Evolutionary conservation across 1,140 invertebrate genomes (phyloP).

Genomic region (Heliconius himera): DNA sequence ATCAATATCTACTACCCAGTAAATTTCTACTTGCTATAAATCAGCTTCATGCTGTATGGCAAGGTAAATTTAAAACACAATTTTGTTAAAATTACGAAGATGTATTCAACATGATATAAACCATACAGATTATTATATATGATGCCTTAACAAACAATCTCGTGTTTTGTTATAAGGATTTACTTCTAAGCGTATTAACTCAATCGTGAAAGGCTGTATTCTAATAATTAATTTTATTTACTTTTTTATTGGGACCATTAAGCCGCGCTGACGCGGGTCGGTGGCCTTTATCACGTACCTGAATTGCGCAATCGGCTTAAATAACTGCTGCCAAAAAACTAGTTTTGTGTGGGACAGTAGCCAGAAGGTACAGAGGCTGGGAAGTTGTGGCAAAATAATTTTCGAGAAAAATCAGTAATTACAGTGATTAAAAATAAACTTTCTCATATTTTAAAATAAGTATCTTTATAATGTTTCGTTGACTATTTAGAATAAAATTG

Average conservation of each 20-base stretch:
- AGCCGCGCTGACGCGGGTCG: conserved; percentile 55
- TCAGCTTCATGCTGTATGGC: not conserved
- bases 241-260: conserved; percentile 64
- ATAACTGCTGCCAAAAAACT: conserved; percentile 75
- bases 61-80: not conserved
- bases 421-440: not conserved
- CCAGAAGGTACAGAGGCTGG: conserved; percentile 27
- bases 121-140: not conserved
- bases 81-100: not conserved
- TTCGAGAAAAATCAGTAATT: not conserved
- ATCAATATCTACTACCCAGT: not conserved
- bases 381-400: not conserved
- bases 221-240: conserved; percentile 65
- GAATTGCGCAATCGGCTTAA: conserved; percentile 70
- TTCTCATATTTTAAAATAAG: not conserved
- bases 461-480: too few relatives aligned
- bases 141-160: not conserved
- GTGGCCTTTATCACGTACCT: conserved; percentile 59
- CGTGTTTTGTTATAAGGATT: conserved; percentile 6
- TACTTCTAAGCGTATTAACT: conserved; percentile 29
- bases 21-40: not conserved
- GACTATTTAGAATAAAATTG: not conserved
- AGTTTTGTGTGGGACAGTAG: conserved; percentile 62
- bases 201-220: conserved; percentile 35
- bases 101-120: not conserved